These are phyloP conservation scores for Paracentrotus lividus DNA, from an alignment of 53 echinoderm and acorn worm species.

Conservation along the genomic window DNA sequence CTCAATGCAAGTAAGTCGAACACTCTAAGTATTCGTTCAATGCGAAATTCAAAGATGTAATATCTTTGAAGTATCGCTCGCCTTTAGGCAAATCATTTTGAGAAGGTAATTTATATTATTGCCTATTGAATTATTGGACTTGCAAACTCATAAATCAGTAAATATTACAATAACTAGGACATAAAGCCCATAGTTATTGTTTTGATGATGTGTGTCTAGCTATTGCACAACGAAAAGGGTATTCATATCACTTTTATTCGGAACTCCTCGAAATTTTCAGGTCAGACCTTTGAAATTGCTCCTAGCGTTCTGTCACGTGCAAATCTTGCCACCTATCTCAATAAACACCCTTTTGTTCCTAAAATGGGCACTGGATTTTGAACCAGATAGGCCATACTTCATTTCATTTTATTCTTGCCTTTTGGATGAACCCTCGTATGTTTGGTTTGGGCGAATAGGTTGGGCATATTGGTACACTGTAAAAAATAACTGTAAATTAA, in stretches of 20 bases:
- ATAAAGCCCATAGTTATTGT: neutral
- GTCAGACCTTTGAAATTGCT: neutral
- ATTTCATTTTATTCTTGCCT: neutral
- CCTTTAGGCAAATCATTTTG: too few relatives aligned
- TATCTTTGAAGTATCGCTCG: too few relatives aligned
- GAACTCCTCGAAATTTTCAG: neutral
- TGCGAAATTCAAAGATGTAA: too few relatives aligned
- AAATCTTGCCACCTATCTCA: too few relatives aligned
- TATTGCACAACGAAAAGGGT: neutral
- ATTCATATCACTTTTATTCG: neutral
- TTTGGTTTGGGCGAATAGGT: too few relatives aligned
- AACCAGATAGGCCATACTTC: neutral
- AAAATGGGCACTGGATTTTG: neutral
- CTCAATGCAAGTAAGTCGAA: too few relatives aligned
- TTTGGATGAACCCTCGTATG: too few relatives aligned
- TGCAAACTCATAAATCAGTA: neutral
- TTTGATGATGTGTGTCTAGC: neutral
- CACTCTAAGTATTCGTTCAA: too few relatives aligned
- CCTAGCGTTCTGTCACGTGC: neutral
- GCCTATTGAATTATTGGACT: slow-evolving; percentile 5
- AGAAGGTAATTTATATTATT: too few relatives aligned
- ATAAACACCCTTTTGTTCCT: neutral
- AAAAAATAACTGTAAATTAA: too few relatives aligned
- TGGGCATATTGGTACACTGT: too few relatives aligned
- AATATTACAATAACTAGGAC: neutral